Conservation (phyloP, 2,888 invertebrate species). For the Tenthredo amoena region DNA sequence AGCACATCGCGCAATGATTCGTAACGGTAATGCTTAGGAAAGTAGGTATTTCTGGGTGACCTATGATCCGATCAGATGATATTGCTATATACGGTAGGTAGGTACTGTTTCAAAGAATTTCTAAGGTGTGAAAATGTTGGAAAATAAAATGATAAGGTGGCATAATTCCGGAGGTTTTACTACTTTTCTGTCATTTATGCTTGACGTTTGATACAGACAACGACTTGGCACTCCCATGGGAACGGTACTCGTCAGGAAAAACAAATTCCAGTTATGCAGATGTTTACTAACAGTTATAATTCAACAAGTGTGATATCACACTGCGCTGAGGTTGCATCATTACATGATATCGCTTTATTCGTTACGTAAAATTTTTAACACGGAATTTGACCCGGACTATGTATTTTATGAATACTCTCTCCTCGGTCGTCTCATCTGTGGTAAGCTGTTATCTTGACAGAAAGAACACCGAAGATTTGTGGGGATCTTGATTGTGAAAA, state of each 20-base stretch:
- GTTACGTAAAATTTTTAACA: not conserved
- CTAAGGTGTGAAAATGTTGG: not conserved
- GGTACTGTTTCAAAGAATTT: not conserved
- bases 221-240: not conserved
- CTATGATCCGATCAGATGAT: not conserved
- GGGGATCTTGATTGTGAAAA: not conserved
- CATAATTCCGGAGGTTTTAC: not conserved
- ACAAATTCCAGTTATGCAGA: constrained; percentile 33
- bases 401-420: not conserved
- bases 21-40: not conserved
- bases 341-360: not conserved
- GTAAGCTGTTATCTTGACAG: not conserved
- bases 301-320: constrained; percentile 31
- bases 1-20: not conserved
- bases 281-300: constrained; percentile 19
- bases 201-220: not conserved
- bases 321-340: constrained; percentile 23
- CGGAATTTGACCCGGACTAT: constrained; percentile 1
- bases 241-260: not conserved
- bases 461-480: not conserved
- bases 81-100: not conserved
- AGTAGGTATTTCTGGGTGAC: not conserved
- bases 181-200: not conserved
- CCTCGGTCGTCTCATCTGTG: not conserved
- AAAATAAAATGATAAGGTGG: not conserved